Percentiles rank a stretch among this genome's conserved stretches.
phyloP scores from a whole-genome alignment of 1,140 invertebrate species.

The Charaxes varanes region DNA sequence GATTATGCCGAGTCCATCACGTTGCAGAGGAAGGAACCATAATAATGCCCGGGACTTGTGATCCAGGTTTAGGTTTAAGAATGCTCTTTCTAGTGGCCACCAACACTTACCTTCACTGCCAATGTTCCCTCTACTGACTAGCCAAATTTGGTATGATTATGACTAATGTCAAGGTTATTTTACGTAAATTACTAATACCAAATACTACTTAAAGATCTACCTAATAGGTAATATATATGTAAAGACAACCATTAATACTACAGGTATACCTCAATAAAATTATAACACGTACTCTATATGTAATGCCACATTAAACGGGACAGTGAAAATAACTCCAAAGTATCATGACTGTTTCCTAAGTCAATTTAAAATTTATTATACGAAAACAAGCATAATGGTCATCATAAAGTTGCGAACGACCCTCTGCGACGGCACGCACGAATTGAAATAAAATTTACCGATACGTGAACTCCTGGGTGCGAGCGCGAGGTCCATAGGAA shows the following conservation, averaged over 20 bases:
- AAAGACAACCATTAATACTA: neutral
- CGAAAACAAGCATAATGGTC: slow-evolving; percentile 35
- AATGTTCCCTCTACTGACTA: no score
- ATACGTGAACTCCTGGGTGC: slow-evolving; percentile 31
- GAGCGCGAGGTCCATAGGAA: neutral
- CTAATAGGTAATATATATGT: neutral
- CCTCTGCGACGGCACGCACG: slow-evolving; percentile 29
- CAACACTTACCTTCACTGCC: no score
- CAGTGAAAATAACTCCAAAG: slow-evolving; percentile 17
- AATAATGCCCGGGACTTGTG: no score
- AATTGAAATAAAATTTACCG: slow-evolving; percentile 50
- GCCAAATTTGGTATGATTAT: no score
- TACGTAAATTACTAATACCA: no score
- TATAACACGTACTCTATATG: slow-evolving; percentile 5
- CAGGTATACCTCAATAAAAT: no score
- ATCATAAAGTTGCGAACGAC: slow-evolving; percentile 30
- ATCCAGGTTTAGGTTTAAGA: no score
- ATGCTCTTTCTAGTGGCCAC: no score
- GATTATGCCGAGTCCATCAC: no score
- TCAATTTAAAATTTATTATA: slow-evolving; percentile 37
- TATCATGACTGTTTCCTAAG: slow-evolving; percentile 25
- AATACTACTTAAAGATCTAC: no score
- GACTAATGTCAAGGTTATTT: no score
- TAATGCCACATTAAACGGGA: slow-evolving; percentile 17
- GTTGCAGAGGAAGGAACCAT: no score